Evolutionary conservation across 2,797 vertebrate genomes (phyloP), one percentile per base, ranked within the genome.

Genomic region (Anas georgica): DNA sequence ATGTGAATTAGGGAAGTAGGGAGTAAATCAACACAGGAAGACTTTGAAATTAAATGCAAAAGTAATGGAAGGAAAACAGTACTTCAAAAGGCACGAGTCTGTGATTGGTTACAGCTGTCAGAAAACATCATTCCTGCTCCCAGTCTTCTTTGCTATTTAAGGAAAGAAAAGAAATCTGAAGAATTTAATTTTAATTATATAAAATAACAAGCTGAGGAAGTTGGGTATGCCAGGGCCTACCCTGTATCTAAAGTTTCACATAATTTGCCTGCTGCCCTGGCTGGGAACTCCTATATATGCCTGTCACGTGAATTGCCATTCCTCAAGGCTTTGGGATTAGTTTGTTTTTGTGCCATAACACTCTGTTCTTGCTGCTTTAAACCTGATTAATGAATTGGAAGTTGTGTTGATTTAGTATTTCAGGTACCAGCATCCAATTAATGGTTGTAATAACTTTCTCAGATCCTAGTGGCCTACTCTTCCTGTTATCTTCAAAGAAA

Each of bases 181-280:
- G 28, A 96, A 94, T 92, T 96, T 90, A 26, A 82, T 92, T 93
- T 94, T 93, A 75, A 68, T 96, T 92, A 62, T 84, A 75, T 86
- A 89, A 94, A 96, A 94, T 73, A 94, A 69, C 50, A 78, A 1
- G 0, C 48, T 46, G 80, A 66, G 88, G 41, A 93, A 95, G 85
- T n/a, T 54, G 63, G 84, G 54, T 31, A 11, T 95, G 74, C 68
- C 80, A 86, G 73, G 60, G 31, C 56, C 80, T 90, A 77, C 73
- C 55, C 41, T 76, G n/a, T 77, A 45, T 92, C 75, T 95, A 81
- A 83, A 58, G 31, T 91, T 90, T 94, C 56, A 45, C 54, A 37
- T 86, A n/a, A 94, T 85, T 93, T 94, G 6, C 59, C 58, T 79
- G 25, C 72, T 90, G 43, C 43, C 33, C 69, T 95, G 90, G 48